Percentiles rank a stretch among this genome's conserved stretches.
These are phyloP conservation scores for Henricia sp. DNA, from an alignment of 53 echinoderm and acorn worm species.

Conservation along the genomic window DNA sequence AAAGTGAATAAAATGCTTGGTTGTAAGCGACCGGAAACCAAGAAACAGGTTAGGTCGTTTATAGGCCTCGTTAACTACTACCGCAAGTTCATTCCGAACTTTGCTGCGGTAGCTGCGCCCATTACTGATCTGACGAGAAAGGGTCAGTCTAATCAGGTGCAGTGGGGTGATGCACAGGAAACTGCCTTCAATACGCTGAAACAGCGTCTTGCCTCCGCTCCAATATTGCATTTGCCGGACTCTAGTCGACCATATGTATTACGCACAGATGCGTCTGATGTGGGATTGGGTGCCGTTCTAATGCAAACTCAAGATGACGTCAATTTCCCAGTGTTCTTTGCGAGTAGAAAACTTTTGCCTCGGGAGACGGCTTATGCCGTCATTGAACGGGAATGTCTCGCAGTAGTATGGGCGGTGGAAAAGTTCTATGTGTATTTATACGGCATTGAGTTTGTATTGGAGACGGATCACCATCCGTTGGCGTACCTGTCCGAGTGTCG, in stretches of 20 bases:
- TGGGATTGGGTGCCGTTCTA: conserved; percentile 29
- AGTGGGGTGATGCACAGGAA: conserved; percentile 15
- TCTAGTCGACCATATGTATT: conserved; percentile 3
- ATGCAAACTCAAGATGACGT: conserved; percentile 22
- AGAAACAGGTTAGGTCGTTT: background rate
- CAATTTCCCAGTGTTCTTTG: too few relatives aligned
- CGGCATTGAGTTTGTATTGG: too few relatives aligned
- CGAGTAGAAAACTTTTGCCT: conserved; percentile 52
- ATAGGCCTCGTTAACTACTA: background rate
- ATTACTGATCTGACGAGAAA: too few relatives aligned
- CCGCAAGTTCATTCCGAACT: background rate
- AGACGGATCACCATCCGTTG: too few relatives aligned
- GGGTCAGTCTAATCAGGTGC: conserved; percentile 21
- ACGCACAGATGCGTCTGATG: conserved; percentile 36
- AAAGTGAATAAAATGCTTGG: too few relatives aligned
- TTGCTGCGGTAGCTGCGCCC: too few relatives aligned
- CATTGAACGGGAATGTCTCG: too few relatives aligned
- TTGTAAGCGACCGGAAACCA: background rate
- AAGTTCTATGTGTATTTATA: conserved; percentile 40
- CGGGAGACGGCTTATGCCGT: too few relatives aligned
- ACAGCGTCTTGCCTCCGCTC: background rate
- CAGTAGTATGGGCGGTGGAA: too few relatives aligned
- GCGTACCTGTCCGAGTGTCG: too few relatives aligned
- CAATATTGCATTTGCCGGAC: conserved; percentile 33
- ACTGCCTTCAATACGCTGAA: conserved; percentile 42